phyloP scores from a whole-genome alignment of 2,113 vertebrate genomes.

The Haemorhous mexicanus region DNA sequence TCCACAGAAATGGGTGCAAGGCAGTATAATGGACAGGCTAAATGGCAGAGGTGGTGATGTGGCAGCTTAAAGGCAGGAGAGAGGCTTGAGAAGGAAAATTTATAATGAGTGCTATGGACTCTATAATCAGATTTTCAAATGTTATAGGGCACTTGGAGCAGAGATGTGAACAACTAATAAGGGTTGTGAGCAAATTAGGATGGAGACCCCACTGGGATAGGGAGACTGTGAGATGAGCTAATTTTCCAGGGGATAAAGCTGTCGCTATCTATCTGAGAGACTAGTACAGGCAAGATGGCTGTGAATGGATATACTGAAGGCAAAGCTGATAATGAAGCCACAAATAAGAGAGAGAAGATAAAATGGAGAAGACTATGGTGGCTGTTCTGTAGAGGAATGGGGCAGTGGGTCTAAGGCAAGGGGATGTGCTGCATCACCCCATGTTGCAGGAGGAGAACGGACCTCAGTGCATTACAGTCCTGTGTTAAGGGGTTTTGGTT shows the following conservation, averaged over 20 bases:
- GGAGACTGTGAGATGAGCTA: background rate
- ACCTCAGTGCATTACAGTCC: background rate
- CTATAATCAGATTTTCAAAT: slow-evolving; percentile 23
- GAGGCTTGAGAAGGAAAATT: background rate
- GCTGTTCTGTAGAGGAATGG: background rate
- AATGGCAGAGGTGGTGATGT: background rate
- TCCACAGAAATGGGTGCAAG: background rate
- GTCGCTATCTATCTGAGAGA: background rate
- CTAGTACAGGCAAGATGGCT: background rate
- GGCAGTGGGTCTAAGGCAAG: background rate
- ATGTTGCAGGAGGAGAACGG: background rate
- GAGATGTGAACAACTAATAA: background rate
- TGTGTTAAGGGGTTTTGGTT: background rate
- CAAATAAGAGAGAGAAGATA: background rate
- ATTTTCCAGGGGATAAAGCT: slow-evolving; percentile 2
- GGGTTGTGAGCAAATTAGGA: background rate
- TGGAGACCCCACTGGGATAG: background rate
- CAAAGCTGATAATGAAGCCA: background rate
- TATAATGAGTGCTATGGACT: background rate
- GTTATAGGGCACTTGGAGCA: slow-evolving; percentile 1
- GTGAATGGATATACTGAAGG: background rate
- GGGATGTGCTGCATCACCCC: background rate
- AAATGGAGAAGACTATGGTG: background rate
- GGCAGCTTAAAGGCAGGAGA: background rate
- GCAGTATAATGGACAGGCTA: background rate